These are phyloP conservation scores for Sciaenops ocellatus DNA, from an alignment of 2,797 vertebrate genomes.

Conservation along the genomic window DNA sequence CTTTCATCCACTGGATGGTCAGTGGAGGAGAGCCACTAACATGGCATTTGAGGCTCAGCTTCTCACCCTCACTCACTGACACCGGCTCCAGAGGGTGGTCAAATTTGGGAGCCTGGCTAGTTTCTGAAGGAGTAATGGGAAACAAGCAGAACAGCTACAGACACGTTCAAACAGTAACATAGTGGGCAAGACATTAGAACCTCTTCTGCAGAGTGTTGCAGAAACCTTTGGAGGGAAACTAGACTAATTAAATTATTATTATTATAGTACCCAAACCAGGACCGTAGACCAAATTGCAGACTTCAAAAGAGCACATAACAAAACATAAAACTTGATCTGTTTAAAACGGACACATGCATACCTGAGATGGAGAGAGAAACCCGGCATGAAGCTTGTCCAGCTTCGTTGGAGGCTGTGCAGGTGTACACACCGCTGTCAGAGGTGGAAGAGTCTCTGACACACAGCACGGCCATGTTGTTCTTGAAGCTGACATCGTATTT, in stretches of 20 bases:
- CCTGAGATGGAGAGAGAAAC: slow-evolving; percentile 92
- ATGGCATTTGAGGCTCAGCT: slow-evolving; percentile 90
- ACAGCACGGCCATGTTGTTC: slow-evolving; percentile 87
- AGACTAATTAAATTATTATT: not conserved
- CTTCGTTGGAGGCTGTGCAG: slow-evolving; percentile 92
- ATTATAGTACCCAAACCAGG: too few species aligned
- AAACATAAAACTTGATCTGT: not conserved
- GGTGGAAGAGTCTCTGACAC: slow-evolving; percentile 81
- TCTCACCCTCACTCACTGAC: slow-evolving; percentile 88
- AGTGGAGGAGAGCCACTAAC: slow-evolving; percentile 90
- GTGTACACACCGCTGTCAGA: slow-evolving; percentile 89
- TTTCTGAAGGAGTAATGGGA: slow-evolving; percentile 78
- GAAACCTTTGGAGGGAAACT: not conserved
- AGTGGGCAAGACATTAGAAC: not conserved
- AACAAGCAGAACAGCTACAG: not conserved
- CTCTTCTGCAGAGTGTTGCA: not conserved
- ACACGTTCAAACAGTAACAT: not conserved
- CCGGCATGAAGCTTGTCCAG: slow-evolving; percentile 88
- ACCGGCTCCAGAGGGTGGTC: slow-evolving; percentile 88
- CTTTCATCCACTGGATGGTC: slow-evolving; percentile 95
- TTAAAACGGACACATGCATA: slow-evolving; percentile 55
- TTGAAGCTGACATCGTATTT: slow-evolving; percentile 90
- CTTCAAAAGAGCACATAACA: not conserved
- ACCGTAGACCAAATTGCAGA: too few species aligned
- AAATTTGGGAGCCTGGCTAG: slow-evolving; percentile 89